Evolutionary conservation across 2,113 vertebrate species (phyloP).

Genomic region (Ptilorrhoa leucosticta): DNA sequence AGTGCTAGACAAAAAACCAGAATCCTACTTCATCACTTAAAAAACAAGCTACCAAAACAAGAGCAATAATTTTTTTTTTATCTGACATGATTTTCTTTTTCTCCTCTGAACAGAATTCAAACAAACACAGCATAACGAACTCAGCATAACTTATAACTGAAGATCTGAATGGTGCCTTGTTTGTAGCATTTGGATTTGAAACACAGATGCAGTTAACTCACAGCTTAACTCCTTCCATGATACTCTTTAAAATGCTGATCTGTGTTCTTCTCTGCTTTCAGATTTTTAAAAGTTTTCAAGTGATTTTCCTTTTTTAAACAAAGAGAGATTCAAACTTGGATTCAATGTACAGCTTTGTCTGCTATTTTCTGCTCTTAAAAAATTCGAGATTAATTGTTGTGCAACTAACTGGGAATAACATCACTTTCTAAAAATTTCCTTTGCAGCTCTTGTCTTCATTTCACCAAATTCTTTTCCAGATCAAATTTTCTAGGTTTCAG

Average conservation of each 20-base stretch:
- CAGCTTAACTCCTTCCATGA: constrained; percentile 44
- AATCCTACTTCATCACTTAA: constrained; percentile 36
- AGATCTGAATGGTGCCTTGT: constrained; percentile 67
- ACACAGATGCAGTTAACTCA: constrained; percentile 55
- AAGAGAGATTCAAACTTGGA: background rate
- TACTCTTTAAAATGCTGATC: background rate
- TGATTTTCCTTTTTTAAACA: background rate
- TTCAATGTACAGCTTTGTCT: background rate
- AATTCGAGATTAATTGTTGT: constrained; percentile 25
- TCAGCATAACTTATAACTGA: constrained; percentile 44
- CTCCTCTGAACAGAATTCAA: constrained; percentile 18
- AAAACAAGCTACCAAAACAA: constrained; percentile 33
- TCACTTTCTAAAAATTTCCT: constrained; percentile 53
- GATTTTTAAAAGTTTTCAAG: constrained; percentile 4
- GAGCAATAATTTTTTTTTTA: background rate
- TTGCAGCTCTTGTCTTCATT: constrained; percentile 3
- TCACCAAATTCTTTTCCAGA: constrained; percentile 42
- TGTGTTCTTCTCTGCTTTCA: background rate
- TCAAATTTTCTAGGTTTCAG: background rate
- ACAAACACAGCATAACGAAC: background rate
- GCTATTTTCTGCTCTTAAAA: constrained; percentile 4
- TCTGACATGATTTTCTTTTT: constrained; percentile 34
- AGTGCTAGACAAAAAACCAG: background rate
- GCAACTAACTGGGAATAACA: constrained; percentile 52
- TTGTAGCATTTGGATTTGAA: constrained; percentile 38